Conservation (phyloP, 2,113 vertebrate species). For the Myiopsitta monachus region DNA sequence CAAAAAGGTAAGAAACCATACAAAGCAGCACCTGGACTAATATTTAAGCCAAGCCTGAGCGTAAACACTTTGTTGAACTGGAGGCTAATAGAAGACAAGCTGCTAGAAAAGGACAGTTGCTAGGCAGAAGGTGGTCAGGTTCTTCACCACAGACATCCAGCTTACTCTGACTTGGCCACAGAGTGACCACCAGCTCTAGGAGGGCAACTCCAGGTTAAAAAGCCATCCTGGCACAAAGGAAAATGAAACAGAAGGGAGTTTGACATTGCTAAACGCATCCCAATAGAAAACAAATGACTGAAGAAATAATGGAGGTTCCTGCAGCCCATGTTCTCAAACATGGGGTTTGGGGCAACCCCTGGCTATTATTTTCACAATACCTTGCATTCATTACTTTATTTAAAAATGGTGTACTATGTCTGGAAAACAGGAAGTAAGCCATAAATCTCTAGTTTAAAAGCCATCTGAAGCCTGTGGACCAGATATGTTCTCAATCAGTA, state of each 20-base stretch:
- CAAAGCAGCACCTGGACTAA: background rate
- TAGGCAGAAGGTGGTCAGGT: rapidly evolving
- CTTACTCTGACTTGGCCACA: background rate
- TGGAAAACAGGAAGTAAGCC: slow-evolving; percentile 80
- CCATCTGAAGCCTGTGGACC: slow-evolving; percentile 79
- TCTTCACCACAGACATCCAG: background rate
- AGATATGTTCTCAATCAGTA: slow-evolving; percentile 84
- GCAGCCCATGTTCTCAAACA: background rate
- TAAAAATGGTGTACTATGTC: slow-evolving; percentile 70
- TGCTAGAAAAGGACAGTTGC: background rate
- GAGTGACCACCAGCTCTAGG: background rate
- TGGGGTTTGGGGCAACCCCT: slow-evolving; percentile 20
- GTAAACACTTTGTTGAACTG: background rate
- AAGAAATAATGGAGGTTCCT: background rate
- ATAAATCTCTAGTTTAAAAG: slow-evolving; percentile 79
- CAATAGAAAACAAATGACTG: background rate
- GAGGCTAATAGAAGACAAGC: background rate
- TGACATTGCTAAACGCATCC: background rate
- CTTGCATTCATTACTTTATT: slow-evolving; percentile 74
- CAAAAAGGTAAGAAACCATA: background rate
- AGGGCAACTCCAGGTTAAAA: background rate
- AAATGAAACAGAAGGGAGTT: background rate
- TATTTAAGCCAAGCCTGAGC: background rate
- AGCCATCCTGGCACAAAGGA: background rate
- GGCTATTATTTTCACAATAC: slow-evolving; percentile 68